Percentiles rank a stretch among this genome's conserved stretches.
phyloP scores from a whole-genome alignment of 1,140 invertebrate species.

The Streblospio benedicti region DNA sequence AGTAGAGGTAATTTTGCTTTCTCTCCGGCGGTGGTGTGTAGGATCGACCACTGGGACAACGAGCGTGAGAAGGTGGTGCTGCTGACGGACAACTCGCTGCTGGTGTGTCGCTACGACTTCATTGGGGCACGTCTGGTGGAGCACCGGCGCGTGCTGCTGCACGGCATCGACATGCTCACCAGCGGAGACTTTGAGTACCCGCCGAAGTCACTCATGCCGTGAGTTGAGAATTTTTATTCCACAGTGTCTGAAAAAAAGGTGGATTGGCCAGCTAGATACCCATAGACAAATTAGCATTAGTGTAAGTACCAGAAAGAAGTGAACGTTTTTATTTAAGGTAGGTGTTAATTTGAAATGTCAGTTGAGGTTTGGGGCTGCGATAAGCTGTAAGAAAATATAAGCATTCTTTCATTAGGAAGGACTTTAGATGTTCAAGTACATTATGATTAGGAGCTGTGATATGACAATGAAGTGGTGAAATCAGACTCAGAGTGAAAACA shows the following conservation, averaged over 20 bases:
- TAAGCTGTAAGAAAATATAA: too few species aligned
- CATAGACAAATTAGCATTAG: too few species aligned
- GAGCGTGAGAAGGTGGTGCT: conserved; percentile 72
- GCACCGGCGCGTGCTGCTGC: conserved; percentile 58
- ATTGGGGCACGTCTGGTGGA: conserved; percentile 65
- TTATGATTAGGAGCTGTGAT: too few species aligned
- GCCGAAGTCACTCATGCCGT: conserved; percentile 67
- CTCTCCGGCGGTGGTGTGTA: conserved; percentile 14
- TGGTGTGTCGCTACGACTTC: conserved; percentile 71
- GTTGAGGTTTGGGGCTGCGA: too few species aligned
- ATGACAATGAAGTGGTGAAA: too few species aligned
- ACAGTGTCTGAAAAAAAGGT: conserved; percentile 11
- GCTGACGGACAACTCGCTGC: conserved; percentile 60
- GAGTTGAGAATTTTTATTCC: conserved; percentile 49
- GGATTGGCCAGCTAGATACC: too few species aligned
- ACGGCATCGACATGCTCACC: conserved; percentile 60
- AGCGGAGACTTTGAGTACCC: conserved; percentile 72
- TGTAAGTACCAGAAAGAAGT: too few species aligned
- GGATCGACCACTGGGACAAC: conserved; percentile 75
- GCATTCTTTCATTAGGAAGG: too few species aligned
- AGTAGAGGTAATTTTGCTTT: background rate
- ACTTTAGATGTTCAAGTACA: too few species aligned
- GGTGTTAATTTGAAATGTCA: too few species aligned
- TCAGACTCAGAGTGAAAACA: too few species aligned
- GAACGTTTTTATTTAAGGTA: too few species aligned